phyloP scores from a whole-genome alignment of 1,140 invertebrate genomes.

The Hesperophylax magnus region DNA sequence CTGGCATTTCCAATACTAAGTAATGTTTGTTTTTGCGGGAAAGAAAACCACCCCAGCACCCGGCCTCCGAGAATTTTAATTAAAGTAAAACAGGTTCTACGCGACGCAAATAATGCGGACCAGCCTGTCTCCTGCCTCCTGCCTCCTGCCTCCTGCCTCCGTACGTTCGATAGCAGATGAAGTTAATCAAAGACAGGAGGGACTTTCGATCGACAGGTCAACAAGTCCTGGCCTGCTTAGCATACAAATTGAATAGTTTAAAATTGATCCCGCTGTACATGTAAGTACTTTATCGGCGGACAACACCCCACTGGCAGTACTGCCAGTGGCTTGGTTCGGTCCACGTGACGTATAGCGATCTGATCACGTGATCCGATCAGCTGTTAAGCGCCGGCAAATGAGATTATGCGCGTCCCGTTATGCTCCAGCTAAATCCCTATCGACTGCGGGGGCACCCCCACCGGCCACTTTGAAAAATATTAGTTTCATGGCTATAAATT shows the following conservation, averaged over 20 bases:
- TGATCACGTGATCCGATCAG: slow-evolving; percentile 36
- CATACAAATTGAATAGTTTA: slow-evolving; percentile 40
- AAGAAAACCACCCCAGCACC: too few relatives aligned
- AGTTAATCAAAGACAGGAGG: slow-evolving; percentile 26
- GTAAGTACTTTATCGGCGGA: slow-evolving; percentile 20
- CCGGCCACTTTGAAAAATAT: too few relatives aligned
- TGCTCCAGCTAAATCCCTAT: not conserved
- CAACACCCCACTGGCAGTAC: not conserved
- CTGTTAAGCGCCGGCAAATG: slow-evolving; percentile 36
- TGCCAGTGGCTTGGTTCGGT: too few relatives aligned
- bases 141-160: not conserved
- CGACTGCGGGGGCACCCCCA: too few relatives aligned
- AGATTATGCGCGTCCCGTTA: slow-evolving; percentile 30
- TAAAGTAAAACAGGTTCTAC: too few relatives aligned
- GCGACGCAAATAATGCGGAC: too few relatives aligned
- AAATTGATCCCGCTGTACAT: slow-evolving; percentile 12
- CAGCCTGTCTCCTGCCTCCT: not conserved
- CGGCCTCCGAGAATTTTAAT: too few relatives aligned
- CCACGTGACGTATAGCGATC: slow-evolving; percentile 22
- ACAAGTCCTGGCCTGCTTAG: slow-evolving; percentile 27
- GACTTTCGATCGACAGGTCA: slow-evolving; percentile 30
- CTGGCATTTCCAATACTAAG: too few relatives aligned
- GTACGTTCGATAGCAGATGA: slow-evolving; percentile 11
- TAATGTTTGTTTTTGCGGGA: too few relatives aligned
- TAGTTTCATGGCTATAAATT: too few relatives aligned